Base-by-base conservation (phyloP, 2,113 vertebrate species). In the Asarcornis scutulata region DNA sequence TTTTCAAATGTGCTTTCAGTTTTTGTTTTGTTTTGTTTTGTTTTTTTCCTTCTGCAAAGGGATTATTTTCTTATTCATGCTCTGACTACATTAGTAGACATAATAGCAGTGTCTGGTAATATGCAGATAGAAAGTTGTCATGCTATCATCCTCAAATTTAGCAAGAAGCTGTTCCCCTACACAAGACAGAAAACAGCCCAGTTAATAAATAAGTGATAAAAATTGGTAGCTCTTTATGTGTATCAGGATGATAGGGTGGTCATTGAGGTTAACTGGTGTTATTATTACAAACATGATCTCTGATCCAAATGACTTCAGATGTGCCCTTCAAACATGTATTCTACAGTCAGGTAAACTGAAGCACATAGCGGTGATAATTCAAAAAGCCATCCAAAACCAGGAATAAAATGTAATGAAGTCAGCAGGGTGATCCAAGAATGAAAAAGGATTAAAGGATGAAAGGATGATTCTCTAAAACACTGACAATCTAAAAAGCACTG, bases 281-380 rank as follows among this genome's bases (percentile, higher is more conserved):
- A 3, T 40, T 81, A 31, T 25, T 59, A 40, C n/a, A 68, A 78
- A 32, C 2, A 3, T 17, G 32, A 14, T 4, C 3, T 72, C 44
- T 60, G 34, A 59, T 59, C 29, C 40, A 59, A 52, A 32, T 10
- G 79, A 21, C 2, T 83, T 76, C 17, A 22, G 15, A 55, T 20
- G 4, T 20, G 14, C 17, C 83, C 76, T 62, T 78, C 21, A 80
- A 52, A 17, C 85, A 40, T 18, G 8, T 1, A 13, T 62, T 93
- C 91, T 69, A 40, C 11, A 66, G 4, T 8, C 48, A 50, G 21
- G 40, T 42, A 80, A 83, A 44, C 25, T 5, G 8, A 88, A 9
- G 13, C 4, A 46, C 3, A 1, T 0, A 10, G 3, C 0, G 1
- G 17, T 1, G 7, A 56, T 25, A 63, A 22, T 67, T 90, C 73